Conservation (phyloP, 2,888 invertebrate genomes). For the Glyphotaelius pellucidus region DNA sequence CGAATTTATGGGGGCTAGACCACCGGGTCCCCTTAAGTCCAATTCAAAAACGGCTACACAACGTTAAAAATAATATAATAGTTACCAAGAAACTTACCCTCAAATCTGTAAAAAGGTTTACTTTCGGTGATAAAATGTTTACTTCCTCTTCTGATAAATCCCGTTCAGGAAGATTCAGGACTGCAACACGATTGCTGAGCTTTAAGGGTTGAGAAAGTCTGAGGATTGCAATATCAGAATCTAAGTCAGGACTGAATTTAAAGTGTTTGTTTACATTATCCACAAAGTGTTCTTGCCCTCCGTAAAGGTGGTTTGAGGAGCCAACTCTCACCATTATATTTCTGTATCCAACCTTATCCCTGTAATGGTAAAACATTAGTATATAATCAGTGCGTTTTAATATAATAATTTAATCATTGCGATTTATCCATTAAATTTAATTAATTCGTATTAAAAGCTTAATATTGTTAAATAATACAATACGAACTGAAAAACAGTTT, state of each 20-base stretch:
- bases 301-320: background rate
- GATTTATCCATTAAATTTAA: too few species aligned
- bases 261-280: conserved; percentile 1
- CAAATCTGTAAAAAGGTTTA: too few species aligned
- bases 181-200: background rate
- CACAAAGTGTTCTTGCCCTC: background rate
- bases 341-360: background rate
- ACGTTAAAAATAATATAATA: too few species aligned
- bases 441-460: too few species aligned
- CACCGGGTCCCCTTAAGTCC: too few species aligned
- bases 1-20: too few species aligned
- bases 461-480: too few species aligned
- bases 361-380: background rate
- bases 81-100: too few species aligned
- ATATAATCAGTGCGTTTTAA: background rate
- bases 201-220: background rate
- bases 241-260: background rate
- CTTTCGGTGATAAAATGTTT: too few species aligned
- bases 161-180: background rate
- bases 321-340: background rate
- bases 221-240: conserved; percentile 18
- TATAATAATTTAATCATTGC: background rate
- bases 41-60: too few species aligned
- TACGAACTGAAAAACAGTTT: too few species aligned
- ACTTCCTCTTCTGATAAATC: background rate